Evolutionary conservation across 2,797 vertebrate species (phyloP).

Genomic region (Diplodus puntazzo): DNA sequence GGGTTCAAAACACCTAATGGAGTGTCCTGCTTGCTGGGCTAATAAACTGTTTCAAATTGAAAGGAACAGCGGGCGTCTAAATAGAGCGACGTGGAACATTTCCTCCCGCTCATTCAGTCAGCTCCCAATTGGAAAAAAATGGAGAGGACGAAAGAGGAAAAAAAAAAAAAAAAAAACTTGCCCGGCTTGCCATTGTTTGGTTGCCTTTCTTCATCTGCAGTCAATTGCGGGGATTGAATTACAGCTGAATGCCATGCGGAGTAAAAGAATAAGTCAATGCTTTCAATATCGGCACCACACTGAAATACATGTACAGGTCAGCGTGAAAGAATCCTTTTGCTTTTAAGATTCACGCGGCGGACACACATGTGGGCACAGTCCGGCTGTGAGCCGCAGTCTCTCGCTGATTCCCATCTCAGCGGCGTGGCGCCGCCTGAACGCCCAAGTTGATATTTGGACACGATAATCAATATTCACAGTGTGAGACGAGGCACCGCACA

Average conservation of each 20-base stretch:
- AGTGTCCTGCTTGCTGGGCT: constrained; percentile 79
- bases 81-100: constrained; percentile 82
- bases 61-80: constrained; percentile 84
- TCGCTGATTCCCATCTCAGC: constrained; percentile 38
- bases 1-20: constrained; percentile 83
- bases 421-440: constrained; percentile 40
- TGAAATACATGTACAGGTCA: constrained; percentile 22
- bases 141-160: constrained; percentile 2
- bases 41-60: constrained; percentile 85
- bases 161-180: constrained; percentile 7
- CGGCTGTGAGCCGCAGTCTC: constrained; percentile 48
- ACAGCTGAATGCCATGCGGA: constrained; percentile 55
- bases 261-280: constrained; percentile 50
- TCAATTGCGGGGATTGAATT: constrained; percentile 69
- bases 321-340: constrained; percentile 33
- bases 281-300: constrained; percentile 48
- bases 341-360: constrained; percentile 55
- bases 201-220: constrained; percentile 71
- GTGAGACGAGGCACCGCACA: constrained; percentile 46
- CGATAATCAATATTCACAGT: constrained; percentile 73
- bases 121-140: constrained; percentile 60
- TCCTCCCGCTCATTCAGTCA: constrained; percentile 75
- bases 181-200: constrained; percentile 54
- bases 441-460: constrained; percentile 63
- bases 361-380: constrained; percentile 27